Evolutionary conservation across 2,888 invertebrate species (phyloP), one percentile per base, ranked within the genome.

Genomic region (Pristionchus maxplancki): DNA sequence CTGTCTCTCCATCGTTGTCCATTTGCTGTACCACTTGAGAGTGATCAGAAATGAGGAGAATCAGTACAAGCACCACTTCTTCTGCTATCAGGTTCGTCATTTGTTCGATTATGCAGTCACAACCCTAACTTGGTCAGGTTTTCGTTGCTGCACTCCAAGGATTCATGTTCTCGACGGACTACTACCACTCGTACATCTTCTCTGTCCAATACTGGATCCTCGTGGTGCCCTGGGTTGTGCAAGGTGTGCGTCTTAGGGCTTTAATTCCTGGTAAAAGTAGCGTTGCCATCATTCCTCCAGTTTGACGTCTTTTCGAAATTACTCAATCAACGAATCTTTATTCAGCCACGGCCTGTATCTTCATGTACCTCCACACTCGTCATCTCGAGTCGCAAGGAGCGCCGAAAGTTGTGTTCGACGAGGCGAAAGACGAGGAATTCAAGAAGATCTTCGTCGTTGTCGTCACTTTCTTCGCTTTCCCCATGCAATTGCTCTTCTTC

Each of bases 1-100:
- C 34, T 20, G 31, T 31, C 31, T 67, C 64, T 67, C 64, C 9
- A 67, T 67, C 34, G 3, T 67, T 4, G 31, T 31, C 15, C 64
- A 67, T 31, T 1, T 67, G 31, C 64, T 67, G 31, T 67, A 17
- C 31, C 20, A 31, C 34, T 15, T 17, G 15, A 28, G 64, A 67
- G 64, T 67, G 64, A 67, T 67, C 64, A 67, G 64, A 67, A 67
- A 34, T 31, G 64, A 34, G 64, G 64, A 67, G 15, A 11, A 67
- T 15, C 64, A 67, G 64, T 67, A 31, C 64, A 67, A 67, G 34
- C 4, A 4, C 11, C 64, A 28, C 64, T 67, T 67, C 31, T 31
- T 67, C 34, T 67, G 20, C 31, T 67, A 67, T 67, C 64, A 67
- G 64, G 64, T 67, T 64, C 28, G 28, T 28, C 15, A 2, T 1